A percentile compares a stretch with the other conserved stretches of the same genome.
phyloP scores from a whole-genome alignment of 2,888 invertebrate genomes.

The Candidula unifasciata region DNA sequence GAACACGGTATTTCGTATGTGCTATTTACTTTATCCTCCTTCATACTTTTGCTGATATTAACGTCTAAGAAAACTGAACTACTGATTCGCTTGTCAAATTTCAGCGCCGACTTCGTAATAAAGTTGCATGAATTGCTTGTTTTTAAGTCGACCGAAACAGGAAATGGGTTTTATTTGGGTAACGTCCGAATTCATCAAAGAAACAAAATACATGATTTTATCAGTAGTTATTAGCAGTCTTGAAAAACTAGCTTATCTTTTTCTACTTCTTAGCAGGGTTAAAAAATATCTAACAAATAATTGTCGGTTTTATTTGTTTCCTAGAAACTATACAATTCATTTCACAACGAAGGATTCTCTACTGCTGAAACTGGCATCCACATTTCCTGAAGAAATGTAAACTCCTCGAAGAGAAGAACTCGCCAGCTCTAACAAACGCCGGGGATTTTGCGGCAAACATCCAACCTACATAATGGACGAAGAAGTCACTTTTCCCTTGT shows the following conservation, averaged over 20 bases:
- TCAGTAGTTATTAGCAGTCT: too few species aligned
- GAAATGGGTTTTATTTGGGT: neutral
- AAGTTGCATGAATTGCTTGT: neutral
- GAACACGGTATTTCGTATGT: constrained; percentile 61
- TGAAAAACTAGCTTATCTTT: too few species aligned
- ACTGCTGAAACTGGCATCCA: too few species aligned
- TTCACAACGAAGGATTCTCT: too few species aligned
- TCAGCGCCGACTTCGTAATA: constrained; percentile 19
- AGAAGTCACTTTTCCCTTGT: constrained; percentile 66
- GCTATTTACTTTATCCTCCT: constrained; percentile 27
- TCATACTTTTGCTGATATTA: neutral
- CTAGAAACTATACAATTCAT: too few species aligned
- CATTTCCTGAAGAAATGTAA: too few species aligned
- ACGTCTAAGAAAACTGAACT: too few species aligned
- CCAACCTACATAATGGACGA: constrained; percentile 72
- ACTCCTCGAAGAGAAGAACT: neutral
- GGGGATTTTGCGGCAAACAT: neutral
- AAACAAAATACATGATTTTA: too few species aligned
- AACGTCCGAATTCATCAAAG: too few species aligned
- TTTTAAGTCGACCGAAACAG: neutral
- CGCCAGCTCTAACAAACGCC: neutral
- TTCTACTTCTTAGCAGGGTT: too few species aligned
- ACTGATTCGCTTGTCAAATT: neutral
- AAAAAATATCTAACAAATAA: too few species aligned
- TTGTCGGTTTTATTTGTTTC: too few species aligned